These are phyloP conservation scores for Echeneis naucrates DNA, from an alignment of 2,797 vertebrate species.

Conservation along the genomic window DNA sequence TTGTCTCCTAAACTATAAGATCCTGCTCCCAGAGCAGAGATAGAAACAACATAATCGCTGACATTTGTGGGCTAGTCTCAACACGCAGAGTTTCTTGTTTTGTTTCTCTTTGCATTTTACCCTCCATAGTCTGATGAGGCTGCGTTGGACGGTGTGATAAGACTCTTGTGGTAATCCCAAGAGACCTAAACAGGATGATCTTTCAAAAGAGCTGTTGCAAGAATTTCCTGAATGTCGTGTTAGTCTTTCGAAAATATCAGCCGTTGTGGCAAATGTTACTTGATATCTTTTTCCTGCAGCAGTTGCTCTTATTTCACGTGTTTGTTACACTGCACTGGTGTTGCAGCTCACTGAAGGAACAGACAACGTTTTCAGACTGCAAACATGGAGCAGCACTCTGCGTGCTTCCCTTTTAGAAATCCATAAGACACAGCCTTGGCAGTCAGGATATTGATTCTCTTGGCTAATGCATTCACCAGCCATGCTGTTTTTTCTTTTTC, in stretches of 20 bases:
- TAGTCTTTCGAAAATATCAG: not conserved
- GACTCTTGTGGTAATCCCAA: conserved; percentile 12
- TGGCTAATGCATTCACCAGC: conserved; percentile 51
- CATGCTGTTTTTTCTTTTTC: conserved; percentile 30
- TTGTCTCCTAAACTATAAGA: conserved; percentile 41
- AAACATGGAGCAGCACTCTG: conserved; percentile 27
- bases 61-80: conserved; percentile 39
- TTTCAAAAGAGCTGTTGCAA: conserved; percentile 47
- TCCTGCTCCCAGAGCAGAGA: not conserved
- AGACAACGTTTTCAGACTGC: conserved; percentile 27
- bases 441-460: conserved; percentile 62
- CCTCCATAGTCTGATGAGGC: not conserved
- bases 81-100: conserved; percentile 42
- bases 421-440: conserved; percentile 26
- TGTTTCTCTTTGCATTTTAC: conserved; percentile 20
- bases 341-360: not conserved
- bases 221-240: conserved; percentile 46
- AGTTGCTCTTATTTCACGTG: conserved; percentile 8
- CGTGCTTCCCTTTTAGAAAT: conserved; percentile 33
- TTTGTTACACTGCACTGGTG: not conserved
- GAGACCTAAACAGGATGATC: conserved; percentile 46
- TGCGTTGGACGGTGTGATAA: not conserved
- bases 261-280: not conserved
- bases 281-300: not conserved
- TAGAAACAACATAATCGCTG: not conserved